These are phyloP conservation scores for Xiphophorus birchmanni DNA, from an alignment of 2,797 vertebrate genomes.

Conservation along the genomic window DNA sequence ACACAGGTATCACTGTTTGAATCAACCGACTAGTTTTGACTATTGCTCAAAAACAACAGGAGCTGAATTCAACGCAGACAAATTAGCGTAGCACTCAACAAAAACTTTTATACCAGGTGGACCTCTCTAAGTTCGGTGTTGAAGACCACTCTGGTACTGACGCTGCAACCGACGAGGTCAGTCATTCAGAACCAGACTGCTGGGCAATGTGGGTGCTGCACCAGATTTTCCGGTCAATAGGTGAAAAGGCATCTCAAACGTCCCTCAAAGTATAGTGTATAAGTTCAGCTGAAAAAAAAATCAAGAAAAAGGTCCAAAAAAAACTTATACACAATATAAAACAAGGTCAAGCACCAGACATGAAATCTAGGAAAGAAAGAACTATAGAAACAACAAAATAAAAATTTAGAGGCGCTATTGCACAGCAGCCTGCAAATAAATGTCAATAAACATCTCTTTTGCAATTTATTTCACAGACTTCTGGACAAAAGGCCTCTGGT, in stretches of 20 bases:
- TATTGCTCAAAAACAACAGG: not conserved
- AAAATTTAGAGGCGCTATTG: not conserved
- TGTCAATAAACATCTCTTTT: not conserved
- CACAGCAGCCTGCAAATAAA: not conserved
- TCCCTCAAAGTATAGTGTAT: not conserved
- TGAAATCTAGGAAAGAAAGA: too few species aligned
- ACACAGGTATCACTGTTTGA: slow-evolving; percentile 75
- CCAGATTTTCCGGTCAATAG: not conserved
- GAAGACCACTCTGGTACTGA: not conserved
- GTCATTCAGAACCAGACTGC: not conserved
- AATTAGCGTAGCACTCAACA: not conserved
- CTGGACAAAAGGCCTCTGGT: slow-evolving; percentile 62
- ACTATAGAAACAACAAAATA: not conserved
- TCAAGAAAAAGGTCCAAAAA: too few species aligned
- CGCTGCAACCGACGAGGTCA: too few species aligned
- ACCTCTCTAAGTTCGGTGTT: not conserved
- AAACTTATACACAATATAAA: too few species aligned
- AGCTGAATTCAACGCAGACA: not conserved
- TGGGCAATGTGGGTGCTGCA: not conserved
- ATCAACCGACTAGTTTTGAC: not conserved
- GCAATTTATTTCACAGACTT: slow-evolving; percentile 54
- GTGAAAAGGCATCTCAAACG: not conserved
- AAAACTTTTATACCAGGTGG: not conserved
- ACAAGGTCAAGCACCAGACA: too few species aligned
- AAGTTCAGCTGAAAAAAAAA: not conserved